Conservation (phyloP, 2,113 vertebrate species). For the Otolemur garnettii region DNA sequence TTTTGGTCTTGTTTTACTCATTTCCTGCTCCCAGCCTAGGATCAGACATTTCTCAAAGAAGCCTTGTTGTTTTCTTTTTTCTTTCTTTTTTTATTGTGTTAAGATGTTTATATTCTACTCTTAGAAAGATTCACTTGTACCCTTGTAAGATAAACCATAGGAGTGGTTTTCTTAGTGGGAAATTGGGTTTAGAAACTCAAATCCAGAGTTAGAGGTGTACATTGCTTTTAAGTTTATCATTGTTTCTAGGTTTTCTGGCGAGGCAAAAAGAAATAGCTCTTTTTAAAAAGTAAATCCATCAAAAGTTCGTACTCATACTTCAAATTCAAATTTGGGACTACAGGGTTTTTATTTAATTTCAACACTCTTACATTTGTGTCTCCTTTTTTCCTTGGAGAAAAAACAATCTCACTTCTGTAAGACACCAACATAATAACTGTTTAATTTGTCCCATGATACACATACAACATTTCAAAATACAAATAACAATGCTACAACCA, state of each 20-base stretch:
- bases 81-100: no score
- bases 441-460: background rate
- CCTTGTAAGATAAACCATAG: no score
- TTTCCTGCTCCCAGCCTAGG: background rate
- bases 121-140: no score
- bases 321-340: background rate
- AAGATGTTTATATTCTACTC: no score
- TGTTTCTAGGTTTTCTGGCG: background rate
- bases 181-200: background rate
- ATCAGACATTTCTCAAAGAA: background rate
- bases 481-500: background rate
- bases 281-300: background rate
- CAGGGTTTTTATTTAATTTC: background rate
- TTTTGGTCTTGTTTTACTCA: background rate
- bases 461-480: background rate
- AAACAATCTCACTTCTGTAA: background rate
- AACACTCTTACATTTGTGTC: background rate
- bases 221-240: background rate
- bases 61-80: background rate
- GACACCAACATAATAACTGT: background rate
- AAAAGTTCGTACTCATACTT: background rate
- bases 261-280: background rate
- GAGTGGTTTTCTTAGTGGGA: background rate
- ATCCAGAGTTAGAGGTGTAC: background rate
- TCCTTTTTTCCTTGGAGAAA: no score